Conservation (phyloP, 1,140 invertebrate species). For the Brachionus plicatilis region DNA sequence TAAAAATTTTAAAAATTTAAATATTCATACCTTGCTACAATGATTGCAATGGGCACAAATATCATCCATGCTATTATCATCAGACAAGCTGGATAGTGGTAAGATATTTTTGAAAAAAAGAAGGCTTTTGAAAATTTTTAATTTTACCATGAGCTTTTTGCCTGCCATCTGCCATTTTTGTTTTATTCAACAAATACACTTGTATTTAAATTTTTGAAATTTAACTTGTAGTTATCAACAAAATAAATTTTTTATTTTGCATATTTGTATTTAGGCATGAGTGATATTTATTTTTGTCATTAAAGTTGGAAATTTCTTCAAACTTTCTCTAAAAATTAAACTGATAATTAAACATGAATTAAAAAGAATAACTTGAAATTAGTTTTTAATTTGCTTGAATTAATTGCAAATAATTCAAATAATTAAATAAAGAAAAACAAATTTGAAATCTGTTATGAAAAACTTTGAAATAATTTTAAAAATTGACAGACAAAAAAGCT, state of each 20-base stretch:
- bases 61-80: conserved; percentile 38
- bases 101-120: neutral
- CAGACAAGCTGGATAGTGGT: neutral
- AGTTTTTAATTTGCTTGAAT: too few species aligned
- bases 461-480: too few species aligned
- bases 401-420: too few species aligned
- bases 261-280: neutral
- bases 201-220: neutral
- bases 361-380: too few species aligned
- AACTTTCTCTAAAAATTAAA: neutral
- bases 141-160: conserved; percentile 16
- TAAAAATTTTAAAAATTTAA: neutral
- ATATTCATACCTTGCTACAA: neutral
- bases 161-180: conserved; percentile 7
- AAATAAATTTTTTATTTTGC: neutral
- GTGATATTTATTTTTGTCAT: neutral
- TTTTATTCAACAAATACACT: neutral
- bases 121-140: neutral
- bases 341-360: neutral
- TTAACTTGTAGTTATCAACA: neutral
- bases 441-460: too few species aligned
- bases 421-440: too few species aligned
- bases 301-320: neutral
- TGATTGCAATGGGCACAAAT: neutral
- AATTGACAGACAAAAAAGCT: too few species aligned